phyloP scores from a whole-genome alignment of 2,113 vertebrate genomes.

The Zeus faber region DNA sequence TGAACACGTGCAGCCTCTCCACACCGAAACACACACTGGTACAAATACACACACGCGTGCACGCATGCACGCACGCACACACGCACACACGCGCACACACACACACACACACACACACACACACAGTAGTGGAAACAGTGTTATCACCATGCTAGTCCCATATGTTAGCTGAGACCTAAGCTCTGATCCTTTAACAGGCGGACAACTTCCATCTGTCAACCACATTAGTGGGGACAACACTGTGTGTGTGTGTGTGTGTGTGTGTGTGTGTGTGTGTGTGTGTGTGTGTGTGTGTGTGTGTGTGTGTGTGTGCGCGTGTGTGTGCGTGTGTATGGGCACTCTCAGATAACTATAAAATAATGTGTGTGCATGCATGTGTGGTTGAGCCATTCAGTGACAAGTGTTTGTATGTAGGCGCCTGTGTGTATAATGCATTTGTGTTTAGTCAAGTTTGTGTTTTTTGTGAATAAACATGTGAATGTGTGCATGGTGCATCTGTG shows the following conservation, averaged over 20 bases:
- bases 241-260: background rate
- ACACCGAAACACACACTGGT: background rate
- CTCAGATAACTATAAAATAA: too few species aligned
- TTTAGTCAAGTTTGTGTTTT: background rate
- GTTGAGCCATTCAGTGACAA: slow-evolving; percentile 20
- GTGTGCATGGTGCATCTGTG: too few species aligned
- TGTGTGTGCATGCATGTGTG: slow-evolving; percentile 7
- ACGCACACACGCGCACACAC: background rate
- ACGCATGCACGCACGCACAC: slow-evolving; percentile 6
- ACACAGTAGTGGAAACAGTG: slow-evolving; percentile 17
- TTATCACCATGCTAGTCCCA: slow-evolving; percentile 37
- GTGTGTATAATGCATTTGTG: background rate
- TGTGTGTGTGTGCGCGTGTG: background rate
- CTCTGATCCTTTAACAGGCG: slow-evolving; percentile 57
- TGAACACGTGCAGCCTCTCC: background rate
- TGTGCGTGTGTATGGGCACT: background rate
- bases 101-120: background rate
- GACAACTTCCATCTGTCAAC: slow-evolving; percentile 57
- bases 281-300: background rate
- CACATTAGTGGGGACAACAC: slow-evolving; percentile 37
- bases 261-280: slow-evolving; percentile 4
- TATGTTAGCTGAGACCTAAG: slow-evolving; percentile 55
- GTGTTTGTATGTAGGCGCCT: slow-evolving; percentile 21
- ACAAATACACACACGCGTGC: background rate
- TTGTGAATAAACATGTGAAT: background rate